Base-by-base conservation (phyloP, 92 coral and sea anemone genomes). In the Epizoanthus rinbou region DNA sequence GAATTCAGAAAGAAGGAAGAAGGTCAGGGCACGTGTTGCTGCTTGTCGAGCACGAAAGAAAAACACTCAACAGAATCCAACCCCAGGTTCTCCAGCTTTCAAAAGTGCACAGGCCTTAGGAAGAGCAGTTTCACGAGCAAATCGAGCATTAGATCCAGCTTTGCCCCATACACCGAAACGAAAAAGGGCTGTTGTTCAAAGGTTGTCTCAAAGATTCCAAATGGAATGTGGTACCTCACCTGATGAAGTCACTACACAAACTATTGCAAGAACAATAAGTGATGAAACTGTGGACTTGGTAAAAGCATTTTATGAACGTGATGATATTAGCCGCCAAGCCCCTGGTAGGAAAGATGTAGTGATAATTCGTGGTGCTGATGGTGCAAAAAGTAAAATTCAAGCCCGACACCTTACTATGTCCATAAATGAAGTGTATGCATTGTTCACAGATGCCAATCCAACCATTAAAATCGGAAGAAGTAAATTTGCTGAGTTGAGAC, bases 81-180 rank as follows among this genome's bases (percentile, higher is more conserved):
- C 86, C 76, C 69, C 86, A 72, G 76, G 80, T 83, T 83, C 86
- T 57, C 86, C 86, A 69, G 86, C 85, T 39, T 81, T 67, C 73
- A 81, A 67, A 71, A 81, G 85, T 43, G 75, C 76, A 64, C 85
- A 80, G 75, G 56, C 84, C 85, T 80, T 80, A 80, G 85, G 85
- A 80, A 80, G 85, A 80, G 85, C 85, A 6, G 59, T 80, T 80
- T 80, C 76, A 65, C 76, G 45, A 80, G 85, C 85, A 80, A 80
- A 68, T 65, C 57, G 43, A 66, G 62, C 73, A 69, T 39, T 81
- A 54, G 58, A 37, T 80, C 52, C 54, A 64, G 75, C 84, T 62
- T 80, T 80, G 84, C 75, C 75, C 57, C 84, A 33, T 17, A 80
- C 73, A 80, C 84, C 75, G 22, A 80, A 80, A 64, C 56, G 84